phyloP scores from a whole-genome alignment of 2,113 vertebrate species.

The Alethe diademata region DNA sequence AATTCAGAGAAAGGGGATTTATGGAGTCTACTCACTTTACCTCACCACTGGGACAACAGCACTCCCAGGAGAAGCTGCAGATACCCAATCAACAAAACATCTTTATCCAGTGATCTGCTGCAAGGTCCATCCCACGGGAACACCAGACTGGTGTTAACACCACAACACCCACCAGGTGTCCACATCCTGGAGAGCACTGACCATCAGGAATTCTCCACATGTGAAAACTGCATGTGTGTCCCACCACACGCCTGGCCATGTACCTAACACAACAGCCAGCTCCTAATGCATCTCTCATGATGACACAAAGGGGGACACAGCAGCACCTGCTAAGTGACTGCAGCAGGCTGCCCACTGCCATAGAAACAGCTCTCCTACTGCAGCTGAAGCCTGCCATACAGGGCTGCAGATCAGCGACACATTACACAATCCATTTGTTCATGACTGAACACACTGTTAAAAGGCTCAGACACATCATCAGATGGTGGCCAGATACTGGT shows the following conservation, averaged over 20 bases:
- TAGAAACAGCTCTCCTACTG: not conserved
- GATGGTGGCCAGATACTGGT: not conserved
- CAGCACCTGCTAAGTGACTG: not conserved
- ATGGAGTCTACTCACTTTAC: not conserved
- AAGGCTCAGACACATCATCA: not conserved
- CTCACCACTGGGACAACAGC: not conserved
- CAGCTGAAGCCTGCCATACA: not conserved
- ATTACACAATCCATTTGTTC: not conserved
- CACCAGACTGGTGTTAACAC: not conserved
- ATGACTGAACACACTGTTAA: not conserved
- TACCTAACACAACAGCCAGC: not conserved
- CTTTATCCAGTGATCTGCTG: not conserved
- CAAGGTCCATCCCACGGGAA: not conserved
- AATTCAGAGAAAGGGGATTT: not conserved
- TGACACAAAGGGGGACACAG: not conserved
- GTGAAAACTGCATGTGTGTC: not conserved
- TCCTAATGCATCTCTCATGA: not conserved
- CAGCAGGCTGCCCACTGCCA: not conserved
- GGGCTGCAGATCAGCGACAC: not conserved
- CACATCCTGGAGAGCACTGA: not conserved
- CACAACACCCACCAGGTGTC: not conserved
- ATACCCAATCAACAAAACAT: not conserved
- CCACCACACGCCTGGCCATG: rapidly evolving
- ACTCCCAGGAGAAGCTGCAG: not conserved
- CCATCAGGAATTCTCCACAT: rapidly evolving